Evolutionary conservation across 2,888 invertebrate species (phyloP).

Genomic region (Rosalia funebris): DNA sequence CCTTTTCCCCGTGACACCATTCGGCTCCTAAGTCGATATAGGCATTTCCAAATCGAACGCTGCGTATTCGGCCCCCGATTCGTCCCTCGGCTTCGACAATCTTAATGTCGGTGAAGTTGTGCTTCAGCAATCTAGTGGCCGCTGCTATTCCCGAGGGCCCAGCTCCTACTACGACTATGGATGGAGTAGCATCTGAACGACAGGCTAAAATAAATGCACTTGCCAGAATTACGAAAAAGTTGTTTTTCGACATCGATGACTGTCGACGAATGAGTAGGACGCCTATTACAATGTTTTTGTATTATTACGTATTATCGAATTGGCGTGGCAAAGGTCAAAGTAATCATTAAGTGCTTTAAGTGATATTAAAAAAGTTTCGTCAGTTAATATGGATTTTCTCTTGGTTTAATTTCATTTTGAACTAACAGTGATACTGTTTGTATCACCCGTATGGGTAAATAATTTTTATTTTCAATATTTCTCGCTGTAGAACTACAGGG

Average conservation of each 20-base stretch:
- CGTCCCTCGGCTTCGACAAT: slow-evolving; percentile 58
- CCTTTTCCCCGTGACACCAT: slow-evolving; percentile 59
- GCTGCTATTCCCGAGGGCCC: slow-evolving; percentile 62
- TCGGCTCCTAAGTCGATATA: slow-evolving; percentile 56
- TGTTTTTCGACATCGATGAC: background rate
- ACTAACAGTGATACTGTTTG: too few species aligned
- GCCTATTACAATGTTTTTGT: too few species aligned
- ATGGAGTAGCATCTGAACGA: slow-evolving; percentile 7
- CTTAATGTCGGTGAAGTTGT: slow-evolving; percentile 62
- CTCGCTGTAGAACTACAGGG: too few species aligned
- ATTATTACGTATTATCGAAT: background rate
- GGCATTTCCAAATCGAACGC: slow-evolving; percentile 41
- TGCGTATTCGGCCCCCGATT: slow-evolving; percentile 56
- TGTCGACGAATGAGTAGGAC: background rate
- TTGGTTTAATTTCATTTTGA: background rate
- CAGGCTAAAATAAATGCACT: background rate
- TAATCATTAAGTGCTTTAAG: background rate
- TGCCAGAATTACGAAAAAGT: background rate
- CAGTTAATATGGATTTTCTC: too few species aligned
- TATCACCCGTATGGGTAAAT: too few species aligned
- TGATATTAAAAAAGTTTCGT: too few species aligned
- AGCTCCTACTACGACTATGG: slow-evolving; percentile 33
- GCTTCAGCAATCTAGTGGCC: slow-evolving; percentile 64
- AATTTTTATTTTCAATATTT: too few species aligned
- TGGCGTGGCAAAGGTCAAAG: background rate